Base-by-base conservation (phyloP, 2,113 vertebrate genomes). In the Dinomys branickii region DNA sequence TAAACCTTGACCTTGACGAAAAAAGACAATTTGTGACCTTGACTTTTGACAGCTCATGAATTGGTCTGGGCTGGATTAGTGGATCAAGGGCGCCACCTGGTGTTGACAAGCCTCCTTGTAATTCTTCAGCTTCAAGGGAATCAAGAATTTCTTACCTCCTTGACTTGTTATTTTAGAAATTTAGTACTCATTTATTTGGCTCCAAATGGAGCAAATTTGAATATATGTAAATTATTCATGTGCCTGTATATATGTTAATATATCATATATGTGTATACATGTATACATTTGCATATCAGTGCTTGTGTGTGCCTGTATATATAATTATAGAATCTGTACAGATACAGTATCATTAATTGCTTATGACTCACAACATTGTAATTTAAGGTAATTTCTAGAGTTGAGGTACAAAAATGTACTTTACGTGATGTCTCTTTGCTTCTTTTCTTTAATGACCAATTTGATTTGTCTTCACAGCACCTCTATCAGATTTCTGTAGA, bases 1-100 rank as follows among this genome's bases (percentile, higher is more conserved):
- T 98, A 98, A 99, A 99, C 98, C 99, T 99, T 99, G 99, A 99
- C 99, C 99, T 99, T 99, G 99, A 98, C 28, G 63, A 98, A 98
- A 98, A 98, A 94, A 98, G 96, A 96, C 98, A 97, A 98, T 99
- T 98, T 99, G 98, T 99, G 99, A 99, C 99, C 99, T 99, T 99
- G 99, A 99, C 99, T 98, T 98, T 98, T 99, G 98, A 99, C 98
- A 99, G 98, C 98, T 98, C 98, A 95, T 50, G 88, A 96, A 95
- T 97, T 97, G 98, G 94, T 88, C 97, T 98, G 11, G 69, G 84
- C 89, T 30, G 96, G 96, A 99, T 99, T 98, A 95, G 97, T 98
- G 97, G 98, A 98, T 98, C 98, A 98, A 99, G 98, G 95, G 98
- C 98, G 99, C 99, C 99, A 99, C 98, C 99, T 99, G 59, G 98